Evolutionary conservation across 2,888 invertebrate species (phyloP).

Genomic region (Scaptomyza caliginosa): DNA sequence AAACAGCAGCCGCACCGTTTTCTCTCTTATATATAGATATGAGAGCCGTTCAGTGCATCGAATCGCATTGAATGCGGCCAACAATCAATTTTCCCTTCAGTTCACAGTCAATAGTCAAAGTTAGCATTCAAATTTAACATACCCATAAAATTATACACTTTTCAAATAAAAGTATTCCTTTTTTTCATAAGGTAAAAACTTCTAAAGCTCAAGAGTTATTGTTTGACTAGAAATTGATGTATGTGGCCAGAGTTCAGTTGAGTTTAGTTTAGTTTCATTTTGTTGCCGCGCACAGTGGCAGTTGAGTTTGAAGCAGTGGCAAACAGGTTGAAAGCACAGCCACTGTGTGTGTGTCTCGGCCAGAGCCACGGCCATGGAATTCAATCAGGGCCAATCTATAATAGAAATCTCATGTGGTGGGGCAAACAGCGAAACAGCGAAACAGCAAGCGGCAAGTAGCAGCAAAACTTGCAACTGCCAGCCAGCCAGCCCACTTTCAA

Average conservation of each 20-base stretch:
- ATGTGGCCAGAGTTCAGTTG: slow-evolving; percentile 11
- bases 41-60: slow-evolving; percentile 47
- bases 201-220: slow-evolving; percentile 1
- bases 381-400: slow-evolving; percentile 80
- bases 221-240: slow-evolving; percentile 13
- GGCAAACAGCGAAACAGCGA: slow-evolving; percentile 25
- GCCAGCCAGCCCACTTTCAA: slow-evolving; percentile 73
- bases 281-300: slow-evolving; percentile 52
- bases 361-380: slow-evolving; percentile 68
- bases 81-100: slow-evolving; percentile 48
- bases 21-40: slow-evolving; percentile 72
- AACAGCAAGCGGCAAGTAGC: slow-evolving; percentile 37
- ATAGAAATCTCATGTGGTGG: slow-evolving; percentile 80
- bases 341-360: slow-evolving; percentile 13
- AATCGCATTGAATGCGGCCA: slow-evolving; percentile 28
- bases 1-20: slow-evolving; percentile 49
- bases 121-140: background rate
- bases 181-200: no score
- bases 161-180: no score
- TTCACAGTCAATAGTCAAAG: slow-evolving; percentile 1
- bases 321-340: slow-evolving; percentile 56
- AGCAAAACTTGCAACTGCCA: slow-evolving; percentile 52
- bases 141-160: slow-evolving; percentile 41
- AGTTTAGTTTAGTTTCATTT: slow-evolving; percentile 15
- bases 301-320: slow-evolving; percentile 36